Base-by-base conservation (phyloP, 2,797 vertebrate genomes). In the Neosilurus mollespiculum region DNA sequence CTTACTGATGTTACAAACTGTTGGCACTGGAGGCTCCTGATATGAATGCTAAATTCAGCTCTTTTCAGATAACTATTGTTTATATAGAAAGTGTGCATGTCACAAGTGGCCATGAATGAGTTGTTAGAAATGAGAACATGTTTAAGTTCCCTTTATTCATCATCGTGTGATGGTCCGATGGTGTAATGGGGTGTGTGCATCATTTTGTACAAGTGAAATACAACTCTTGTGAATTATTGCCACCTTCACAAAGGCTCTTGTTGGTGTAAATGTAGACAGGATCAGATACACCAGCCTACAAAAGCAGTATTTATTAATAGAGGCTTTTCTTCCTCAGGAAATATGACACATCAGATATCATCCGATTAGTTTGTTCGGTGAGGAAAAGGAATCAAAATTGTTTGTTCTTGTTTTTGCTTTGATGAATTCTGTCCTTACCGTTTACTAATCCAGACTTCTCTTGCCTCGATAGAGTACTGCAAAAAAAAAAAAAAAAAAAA, bases 381-480 rank as follows among this genome's bases (percentile, higher is more conserved):
- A 12, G 15, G 64, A 62, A 62, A 78, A 37, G 58, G 37, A n/a
- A 75, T 66, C 2, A 15, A 24, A 76, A 71, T n/a, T 76, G 14
- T 69, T 75, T 61, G 3, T 56, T 37, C 2, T 18, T 11, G 0
- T 34, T 9, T 24, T 66, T 30, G 10, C 62, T 26, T 26, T 61
- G n/a, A 22, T 14, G 24, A 24, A n/a, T 24, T 18, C 3, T 30
- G 14, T 71, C 54, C 84, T 3, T 85, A 85, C 84, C 81, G 0
- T n/a, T 6, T 59, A 65, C 87, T 94, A 94, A 81, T 94, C 91
- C 84, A 93, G 81, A 82, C 93, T 96, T 92, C 95, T 95, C 91
- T 95, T 98, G 86, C 97, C 96, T 93, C 95, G 95, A 89, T 96
- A 98, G 90, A 97, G 94, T 81, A 99, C 97, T 99, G 84, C 0